phyloP scores from a whole-genome alignment of 2,888 invertebrate species.

The Dysmachus trigonus region DNA sequence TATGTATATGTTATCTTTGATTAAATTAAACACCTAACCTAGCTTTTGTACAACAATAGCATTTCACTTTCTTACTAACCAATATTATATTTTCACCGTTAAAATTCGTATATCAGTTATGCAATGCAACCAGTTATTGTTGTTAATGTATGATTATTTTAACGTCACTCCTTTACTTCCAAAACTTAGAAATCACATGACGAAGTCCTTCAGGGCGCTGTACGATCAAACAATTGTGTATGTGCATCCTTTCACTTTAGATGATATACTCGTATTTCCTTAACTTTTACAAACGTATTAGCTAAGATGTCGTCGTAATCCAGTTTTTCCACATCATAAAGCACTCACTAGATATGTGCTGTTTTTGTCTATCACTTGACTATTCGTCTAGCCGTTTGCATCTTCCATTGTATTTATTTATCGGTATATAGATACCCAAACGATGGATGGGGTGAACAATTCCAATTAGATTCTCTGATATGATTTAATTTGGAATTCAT shows the following conservation, averaged over 20 bases:
- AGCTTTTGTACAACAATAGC: no score
- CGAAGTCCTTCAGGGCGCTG: neutral
- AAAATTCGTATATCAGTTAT: no score
- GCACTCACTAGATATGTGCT: neutral
- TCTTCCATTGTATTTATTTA: neutral
- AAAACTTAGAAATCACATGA: neutral
- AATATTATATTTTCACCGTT: no score
- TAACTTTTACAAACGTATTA: neutral
- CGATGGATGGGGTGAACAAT: neutral
- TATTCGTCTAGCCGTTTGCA: neutral
- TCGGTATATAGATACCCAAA: neutral
- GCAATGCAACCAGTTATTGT: no score
- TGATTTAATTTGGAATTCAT: neutral
- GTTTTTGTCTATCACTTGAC: conserved; percentile 7
- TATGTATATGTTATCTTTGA: no score
- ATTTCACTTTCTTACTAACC: no score
- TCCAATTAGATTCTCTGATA: neutral
- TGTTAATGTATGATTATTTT: neutral
- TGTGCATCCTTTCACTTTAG: neutral
- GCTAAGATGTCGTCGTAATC: neutral
- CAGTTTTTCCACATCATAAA: neutral
- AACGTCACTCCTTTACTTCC: neutral
- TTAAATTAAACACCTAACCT: no score
- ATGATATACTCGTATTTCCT: neutral
- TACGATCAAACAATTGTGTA: neutral